Evolutionary conservation across 2,888 invertebrate species (phyloP).

Genomic region (Acrobasis consociella): DNA sequence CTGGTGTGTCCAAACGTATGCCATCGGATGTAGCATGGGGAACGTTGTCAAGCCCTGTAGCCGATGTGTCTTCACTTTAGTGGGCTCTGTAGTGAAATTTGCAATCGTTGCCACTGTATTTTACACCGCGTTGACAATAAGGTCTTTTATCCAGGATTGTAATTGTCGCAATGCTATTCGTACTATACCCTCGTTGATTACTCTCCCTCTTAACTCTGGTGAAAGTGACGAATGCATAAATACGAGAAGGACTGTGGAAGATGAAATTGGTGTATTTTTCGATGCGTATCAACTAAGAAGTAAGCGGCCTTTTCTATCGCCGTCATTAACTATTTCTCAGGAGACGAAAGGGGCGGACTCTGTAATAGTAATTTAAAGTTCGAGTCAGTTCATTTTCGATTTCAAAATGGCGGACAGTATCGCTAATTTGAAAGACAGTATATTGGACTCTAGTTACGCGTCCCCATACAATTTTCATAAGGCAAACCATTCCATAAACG

Average conservation of each 20-base stretch:
- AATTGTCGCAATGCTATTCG: constrained; percentile 27
- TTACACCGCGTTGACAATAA: constrained; percentile 41
- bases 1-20: constrained; percentile 46
- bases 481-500: constrained; percentile 54
- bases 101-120: constrained; percentile 51
- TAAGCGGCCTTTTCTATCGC: no score
- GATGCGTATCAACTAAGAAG: no score
- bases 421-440: no score
- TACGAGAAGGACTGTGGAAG: not conserved
- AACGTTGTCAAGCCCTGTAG: no score
- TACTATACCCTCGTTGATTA: not conserved
- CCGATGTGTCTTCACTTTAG: constrained; percentile 31
- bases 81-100: constrained; percentile 47
- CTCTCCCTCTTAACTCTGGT: not conserved
- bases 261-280: no score
- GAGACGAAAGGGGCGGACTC: no score
- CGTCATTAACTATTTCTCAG: no score
- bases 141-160: constrained; percentile 38
- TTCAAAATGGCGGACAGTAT: no score
- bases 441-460: no score
- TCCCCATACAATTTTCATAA: constrained; percentile 43
- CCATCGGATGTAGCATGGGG: constrained; percentile 9
- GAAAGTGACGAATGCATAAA: not conserved
- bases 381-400: no score
- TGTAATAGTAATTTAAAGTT: no score